Percentiles rank a stretch among this genome's conserved stretches.
These are phyloP conservation scores for Pituophis catenifer DNA, from an alignment of 2,113 vertebrate genomes.

Conservation along the genomic window DNA sequence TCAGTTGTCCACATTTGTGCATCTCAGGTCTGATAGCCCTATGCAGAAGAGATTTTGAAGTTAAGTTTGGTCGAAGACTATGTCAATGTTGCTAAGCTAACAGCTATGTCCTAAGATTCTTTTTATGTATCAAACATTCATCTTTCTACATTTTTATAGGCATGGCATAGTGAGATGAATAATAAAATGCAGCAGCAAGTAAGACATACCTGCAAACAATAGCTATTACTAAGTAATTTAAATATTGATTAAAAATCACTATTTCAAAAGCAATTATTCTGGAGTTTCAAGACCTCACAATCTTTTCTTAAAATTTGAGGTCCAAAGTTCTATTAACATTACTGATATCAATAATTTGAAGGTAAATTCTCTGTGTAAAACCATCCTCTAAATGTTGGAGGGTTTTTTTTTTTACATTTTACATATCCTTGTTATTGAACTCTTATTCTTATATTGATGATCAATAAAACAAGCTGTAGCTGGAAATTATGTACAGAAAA, in stretches of 20 bases:
- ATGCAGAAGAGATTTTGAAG: constrained; percentile 67
- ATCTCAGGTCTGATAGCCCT: background rate
- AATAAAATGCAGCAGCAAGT: constrained; percentile 66
- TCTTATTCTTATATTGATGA: background rate
- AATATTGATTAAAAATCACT: background rate
- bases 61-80: constrained; percentile 72
- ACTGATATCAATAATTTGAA: background rate
- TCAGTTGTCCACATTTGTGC: background rate
- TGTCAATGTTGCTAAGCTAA: constrained; percentile 82
- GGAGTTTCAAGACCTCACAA: background rate
- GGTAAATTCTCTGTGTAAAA: background rate
- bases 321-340: background rate
- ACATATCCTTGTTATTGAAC: background rate
- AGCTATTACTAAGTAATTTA: constrained; percentile 59
- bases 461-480: background rate
- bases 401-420: background rate
- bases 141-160: constrained; percentile 78
- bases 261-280: background rate
- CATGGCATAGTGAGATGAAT: constrained; percentile 74
- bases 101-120: constrained; percentile 73
- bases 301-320: background rate
- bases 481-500: background rate
- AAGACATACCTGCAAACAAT: constrained; percentile 55
- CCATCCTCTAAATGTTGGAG: background rate
- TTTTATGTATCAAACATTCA: constrained; percentile 74